phyloP scores from a whole-genome alignment of 2,797 vertebrate species.

The Sebastes iracundus region DNA sequence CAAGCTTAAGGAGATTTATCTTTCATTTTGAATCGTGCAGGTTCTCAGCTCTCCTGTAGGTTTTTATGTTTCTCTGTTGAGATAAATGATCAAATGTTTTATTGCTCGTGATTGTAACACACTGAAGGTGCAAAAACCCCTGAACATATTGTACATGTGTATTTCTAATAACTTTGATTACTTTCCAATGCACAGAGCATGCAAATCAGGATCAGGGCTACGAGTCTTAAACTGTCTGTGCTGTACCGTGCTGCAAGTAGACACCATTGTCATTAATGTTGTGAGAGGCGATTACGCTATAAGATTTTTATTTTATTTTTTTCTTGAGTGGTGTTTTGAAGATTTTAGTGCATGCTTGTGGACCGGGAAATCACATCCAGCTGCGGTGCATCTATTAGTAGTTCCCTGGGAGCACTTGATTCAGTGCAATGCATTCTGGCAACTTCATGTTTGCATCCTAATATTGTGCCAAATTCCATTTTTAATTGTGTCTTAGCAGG shows the following conservation, averaged over 20 bases:
- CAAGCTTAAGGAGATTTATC: constrained; percentile 13
- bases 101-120: constrained; percentile 74
- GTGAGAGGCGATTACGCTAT: constrained; percentile 34
- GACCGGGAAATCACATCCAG: constrained; percentile 22
- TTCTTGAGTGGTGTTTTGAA: constrained; percentile 21
- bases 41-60: constrained; percentile 38
- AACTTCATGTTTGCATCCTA: constrained; percentile 46
- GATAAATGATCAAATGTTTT: constrained; percentile 40
- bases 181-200: constrained; percentile 70
- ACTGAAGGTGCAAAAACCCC: constrained; percentile 61
- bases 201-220: constrained; percentile 63
- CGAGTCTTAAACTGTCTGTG: constrained; percentile 70
- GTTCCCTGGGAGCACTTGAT: constrained; percentile 43
- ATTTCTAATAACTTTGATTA: constrained; percentile 51
- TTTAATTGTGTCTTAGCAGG: constrained; percentile 30
- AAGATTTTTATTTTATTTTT: neutral
- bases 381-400: constrained; percentile 40
- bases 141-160: constrained; percentile 60
- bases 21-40: constrained; percentile 22
- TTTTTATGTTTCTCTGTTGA: constrained; percentile 37
- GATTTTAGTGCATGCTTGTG: constrained; percentile 64
- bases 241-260: constrained; percentile 65
- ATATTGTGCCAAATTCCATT: constrained; percentile 76
- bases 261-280: constrained; percentile 58
- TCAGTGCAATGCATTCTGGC: constrained; percentile 46